Percentiles rank a stretch among this genome's conserved stretches.
Evolutionary conservation across 2,888 invertebrate species (phyloP).

Genomic region (Phania funesta): DNA sequence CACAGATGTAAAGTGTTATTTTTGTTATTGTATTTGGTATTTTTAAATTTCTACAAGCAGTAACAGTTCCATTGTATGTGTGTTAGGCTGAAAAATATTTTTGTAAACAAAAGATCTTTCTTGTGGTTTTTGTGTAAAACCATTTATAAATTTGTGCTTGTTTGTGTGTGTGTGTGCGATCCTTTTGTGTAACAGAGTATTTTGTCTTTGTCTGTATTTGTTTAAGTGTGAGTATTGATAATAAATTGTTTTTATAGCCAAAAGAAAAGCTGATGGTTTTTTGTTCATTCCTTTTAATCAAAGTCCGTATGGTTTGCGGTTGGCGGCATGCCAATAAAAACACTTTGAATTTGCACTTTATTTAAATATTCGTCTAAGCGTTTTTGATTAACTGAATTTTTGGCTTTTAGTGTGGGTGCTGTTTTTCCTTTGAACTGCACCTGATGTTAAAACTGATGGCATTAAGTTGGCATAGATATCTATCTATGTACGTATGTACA

Average conservation of each 20-base stretch:
- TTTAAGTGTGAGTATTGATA: slow-evolving; percentile 11
- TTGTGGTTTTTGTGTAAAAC: background rate
- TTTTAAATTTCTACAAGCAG: slow-evolving; percentile 21
- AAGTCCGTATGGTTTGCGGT: slow-evolving; percentile 48
- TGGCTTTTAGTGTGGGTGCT: slow-evolving; percentile 2
- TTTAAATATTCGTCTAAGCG: slow-evolving; percentile 33
- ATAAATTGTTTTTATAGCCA: slow-evolving; percentile 11
- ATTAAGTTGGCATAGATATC: slow-evolving; percentile 9
- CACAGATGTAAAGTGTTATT: slow-evolving; percentile 14
- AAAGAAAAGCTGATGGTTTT: slow-evolving; percentile 30
- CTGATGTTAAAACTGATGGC: slow-evolving; percentile 8
- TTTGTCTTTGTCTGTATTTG: background rate
- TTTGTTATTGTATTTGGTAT: slow-evolving; percentile 1
- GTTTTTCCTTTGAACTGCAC: background rate
- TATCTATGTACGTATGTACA: too few relatives aligned
- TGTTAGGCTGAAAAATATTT: slow-evolving; percentile 2
- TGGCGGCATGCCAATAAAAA: slow-evolving; percentile 58
- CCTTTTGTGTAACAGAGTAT: background rate
- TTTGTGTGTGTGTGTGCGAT: background rate
- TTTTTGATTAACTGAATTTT: slow-evolving; percentile 40
- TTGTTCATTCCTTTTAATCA: slow-evolving; percentile 44
- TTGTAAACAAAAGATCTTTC: background rate
- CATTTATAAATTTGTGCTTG: background rate
- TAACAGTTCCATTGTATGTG: slow-evolving; percentile 18
- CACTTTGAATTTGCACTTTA: slow-evolving; percentile 35